Evolutionary conservation across 2,113 vertebrate species (phyloP).

Genomic region (Salvelinus namaycush): DNA sequence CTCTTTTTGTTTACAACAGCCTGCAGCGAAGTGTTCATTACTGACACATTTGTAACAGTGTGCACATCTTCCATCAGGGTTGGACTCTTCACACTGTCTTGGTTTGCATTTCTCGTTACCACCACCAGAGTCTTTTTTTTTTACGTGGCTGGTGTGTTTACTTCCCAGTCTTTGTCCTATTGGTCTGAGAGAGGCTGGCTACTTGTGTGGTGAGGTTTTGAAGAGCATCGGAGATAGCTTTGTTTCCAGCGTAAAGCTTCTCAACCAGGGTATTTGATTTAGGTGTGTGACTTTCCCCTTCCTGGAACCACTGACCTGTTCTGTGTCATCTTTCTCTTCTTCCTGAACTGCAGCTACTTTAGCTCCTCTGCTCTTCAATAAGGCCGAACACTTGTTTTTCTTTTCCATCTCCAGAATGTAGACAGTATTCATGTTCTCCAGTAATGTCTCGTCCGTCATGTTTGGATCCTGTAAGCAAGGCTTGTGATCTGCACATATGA

Average conservation of each 20-base stretch:
- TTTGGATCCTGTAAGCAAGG: constrained; percentile 1
- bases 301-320: not conserved
- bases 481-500: constrained; percentile 14
- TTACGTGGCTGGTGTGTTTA: not conserved
- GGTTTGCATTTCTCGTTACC: too few relatives aligned
- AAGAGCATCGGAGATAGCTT: constrained; percentile 15
- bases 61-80: too few relatives aligned
- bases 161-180: not conserved
- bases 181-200: not conserved
- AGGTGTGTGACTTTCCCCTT: not conserved
- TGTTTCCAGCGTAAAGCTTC: constrained; percentile 13
- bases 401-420: constrained; percentile 12
- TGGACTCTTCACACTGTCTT: too few relatives aligned
- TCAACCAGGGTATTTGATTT: constrained; percentile 15
- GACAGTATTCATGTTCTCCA: too few relatives aligned
- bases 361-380: not conserved
- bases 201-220: constrained; percentile 17
- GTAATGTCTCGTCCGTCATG: not conserved
- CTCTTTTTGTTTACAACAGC: too few relatives aligned
- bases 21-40: too few relatives aligned
- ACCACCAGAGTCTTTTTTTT: not conserved
- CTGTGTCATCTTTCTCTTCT: not conserved
- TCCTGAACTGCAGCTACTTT: not conserved
- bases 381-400: constrained; percentile 7
- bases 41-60: too few relatives aligned